Percentiles rank a stretch among this genome's conserved stretches.
These are phyloP conservation scores for Brenthis ino DNA, from an alignment of 2,888 invertebrate species.

Conservation along the genomic window DNA sequence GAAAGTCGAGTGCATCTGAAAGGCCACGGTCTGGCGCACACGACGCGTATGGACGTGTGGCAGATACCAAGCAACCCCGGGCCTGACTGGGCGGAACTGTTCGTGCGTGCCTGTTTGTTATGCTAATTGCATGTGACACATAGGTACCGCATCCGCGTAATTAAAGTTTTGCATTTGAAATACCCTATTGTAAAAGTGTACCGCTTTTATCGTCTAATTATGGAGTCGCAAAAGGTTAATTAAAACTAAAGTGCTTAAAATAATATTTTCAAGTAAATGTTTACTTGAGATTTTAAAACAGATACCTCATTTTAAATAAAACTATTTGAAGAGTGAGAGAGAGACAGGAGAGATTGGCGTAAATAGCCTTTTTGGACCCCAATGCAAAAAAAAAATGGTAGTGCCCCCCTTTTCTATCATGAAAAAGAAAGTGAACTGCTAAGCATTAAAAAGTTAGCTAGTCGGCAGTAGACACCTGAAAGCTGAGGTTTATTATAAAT, in stretches of 20 bases:
- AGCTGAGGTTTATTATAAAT: too few species aligned
- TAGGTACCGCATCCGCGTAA: constrained; percentile 26
- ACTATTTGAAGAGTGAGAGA: too few species aligned
- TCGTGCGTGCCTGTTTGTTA: constrained; percentile 46
- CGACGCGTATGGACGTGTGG: constrained; percentile 64
- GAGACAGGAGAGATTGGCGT: too few species aligned
- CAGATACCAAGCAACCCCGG: constrained; percentile 62
- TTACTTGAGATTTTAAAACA: too few species aligned
- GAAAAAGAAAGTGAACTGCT: too few species aligned
- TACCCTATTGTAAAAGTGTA: not conserved
- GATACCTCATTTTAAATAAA: too few species aligned
- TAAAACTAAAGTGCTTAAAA: not conserved
- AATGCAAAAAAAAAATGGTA: too few species aligned
- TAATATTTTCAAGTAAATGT: too few species aligned
- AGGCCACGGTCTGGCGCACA: constrained; percentile 70
- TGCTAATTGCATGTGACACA: constrained; percentile 45
- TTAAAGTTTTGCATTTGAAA: constrained; percentile 20
- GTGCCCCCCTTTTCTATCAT: too few species aligned
- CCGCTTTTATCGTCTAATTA: not conserved
- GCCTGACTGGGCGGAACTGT: constrained; percentile 34
- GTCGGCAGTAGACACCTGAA: too few species aligned
- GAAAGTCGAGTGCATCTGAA: constrained; percentile 57
- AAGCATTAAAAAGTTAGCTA: too few species aligned
- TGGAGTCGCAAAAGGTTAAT: not conserved
- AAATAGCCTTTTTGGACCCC: too few species aligned